Evolutionary conservation across 1,140 invertebrate genomes (phyloP), one percentile per base, ranked within the genome.

Genomic region (Phthorimaea operculella): DNA sequence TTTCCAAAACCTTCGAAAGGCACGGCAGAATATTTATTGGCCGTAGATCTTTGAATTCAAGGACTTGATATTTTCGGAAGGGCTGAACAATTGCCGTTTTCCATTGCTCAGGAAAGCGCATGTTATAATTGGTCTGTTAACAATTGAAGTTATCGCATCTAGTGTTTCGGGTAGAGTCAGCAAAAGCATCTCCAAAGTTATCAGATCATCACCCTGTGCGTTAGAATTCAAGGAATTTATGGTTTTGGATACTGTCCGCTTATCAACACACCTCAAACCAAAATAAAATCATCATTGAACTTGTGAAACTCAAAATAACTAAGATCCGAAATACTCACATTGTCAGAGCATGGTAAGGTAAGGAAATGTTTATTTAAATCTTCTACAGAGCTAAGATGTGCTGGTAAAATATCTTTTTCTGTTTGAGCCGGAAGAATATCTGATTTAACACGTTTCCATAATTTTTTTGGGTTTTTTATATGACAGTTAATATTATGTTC

Each of bases 361-460:
- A 54, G 3, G 28, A 54, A 54, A 14, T 54, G 18, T 28, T 47
- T 44, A 45, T 54, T 54, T 14, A 54, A n/a, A 28, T 15, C 15
- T 17, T 52, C 34, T 9, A 17, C 15, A 36, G 33, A 17, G 17
- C 7, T 15, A 12, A 36, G 42, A 21, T 54, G 52, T 15, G 7
- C 12, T 4, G 52, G 52, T 3, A 45, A 18, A 15, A 12, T n/a
- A n/a, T n/a, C 5, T 33, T 45, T 47, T 7, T 54, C 44, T 5
- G 17, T 14, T 28, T 28, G 48, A 33, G 21, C 10, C 14, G 33
- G 45, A 12, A 55, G 9, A 36, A 55, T 15, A 55, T 55, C 9
- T 49, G 1, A 11, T 39, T 55, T 55, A 9, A 49, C 11, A 36
- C 49, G 49, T 49, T 50, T 49, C 54, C 54, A 55, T 11, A 55